phyloP scores from a whole-genome alignment of 2,888 invertebrate species.

The Hydrotaea diabolus region DNA sequence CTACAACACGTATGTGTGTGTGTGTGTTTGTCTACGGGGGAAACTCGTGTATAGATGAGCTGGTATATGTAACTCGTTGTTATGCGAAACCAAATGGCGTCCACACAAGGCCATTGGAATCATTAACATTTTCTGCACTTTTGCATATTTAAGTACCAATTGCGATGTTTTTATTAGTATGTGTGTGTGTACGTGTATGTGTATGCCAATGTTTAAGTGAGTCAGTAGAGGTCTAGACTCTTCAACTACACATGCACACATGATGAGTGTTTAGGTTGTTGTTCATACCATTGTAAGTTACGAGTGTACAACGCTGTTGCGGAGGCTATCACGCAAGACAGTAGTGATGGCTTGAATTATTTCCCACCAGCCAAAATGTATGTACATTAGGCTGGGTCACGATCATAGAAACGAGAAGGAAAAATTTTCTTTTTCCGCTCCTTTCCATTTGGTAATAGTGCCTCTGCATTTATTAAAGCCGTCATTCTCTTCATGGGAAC shows the following conservation, averaged over 20 bases:
- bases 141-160: constrained; percentile 32
- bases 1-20: too few species aligned
- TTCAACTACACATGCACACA: constrained; percentile 2
- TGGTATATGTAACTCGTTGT: background rate
- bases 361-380: too few species aligned
- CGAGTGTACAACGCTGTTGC: too few species aligned
- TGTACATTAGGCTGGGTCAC: too few species aligned
- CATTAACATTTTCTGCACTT: constrained; percentile 46
- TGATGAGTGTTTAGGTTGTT: background rate
- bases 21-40: too few species aligned
- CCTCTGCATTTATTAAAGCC: too few species aligned
- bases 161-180: background rate
- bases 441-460: too few species aligned
- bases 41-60: background rate
- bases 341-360: too few species aligned
- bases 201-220: constrained; percentile 3
- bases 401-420: too few species aligned
- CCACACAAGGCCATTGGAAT: constrained; percentile 48
- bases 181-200: background rate
- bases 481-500: too few species aligned
- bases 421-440: too few species aligned
- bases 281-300: background rate
- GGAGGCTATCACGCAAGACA: too few species aligned
- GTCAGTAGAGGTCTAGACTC: constrained; percentile 33
- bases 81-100: constrained; percentile 38